A percentile compares a stretch with the other conserved stretches of the same genome.
These are phyloP conservation scores for Hyposoter didymator DNA, from an alignment of 2,888 invertebrate genomes.

Conservation along the genomic window DNA sequence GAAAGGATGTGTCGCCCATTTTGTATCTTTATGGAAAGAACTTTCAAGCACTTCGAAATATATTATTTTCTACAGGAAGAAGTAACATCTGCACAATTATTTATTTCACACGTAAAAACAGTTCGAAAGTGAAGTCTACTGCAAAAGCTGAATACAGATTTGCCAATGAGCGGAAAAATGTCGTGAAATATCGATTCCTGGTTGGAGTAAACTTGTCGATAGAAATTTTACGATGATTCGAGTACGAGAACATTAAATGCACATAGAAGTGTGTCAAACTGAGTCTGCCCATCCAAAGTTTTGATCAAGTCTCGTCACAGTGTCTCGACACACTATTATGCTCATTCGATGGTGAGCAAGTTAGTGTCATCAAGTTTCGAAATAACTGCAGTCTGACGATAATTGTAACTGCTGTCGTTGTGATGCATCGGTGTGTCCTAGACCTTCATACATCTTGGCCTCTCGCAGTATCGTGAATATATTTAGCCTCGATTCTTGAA, in stretches of 20 bases:
- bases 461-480: constrained; percentile 44
- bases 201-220: constrained; percentile 16
- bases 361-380: constrained; percentile 11
- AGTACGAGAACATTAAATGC: background rate
- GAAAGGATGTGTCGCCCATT: background rate
- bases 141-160: background rate
- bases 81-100: background rate
- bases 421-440: constrained; percentile 52
- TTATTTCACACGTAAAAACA: background rate
- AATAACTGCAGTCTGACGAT: constrained; percentile 10
- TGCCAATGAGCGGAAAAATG: background rate
- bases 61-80: background rate
- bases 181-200: constrained; percentile 25
- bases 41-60: background rate
- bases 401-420: background rate
- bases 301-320: background rate
- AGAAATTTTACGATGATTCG: constrained; percentile 12
- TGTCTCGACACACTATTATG: background rate
- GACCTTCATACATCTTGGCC: constrained; percentile 52
- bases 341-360: background rate
- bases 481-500: constrained; percentile 50
- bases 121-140: background rate
- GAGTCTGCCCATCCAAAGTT: background rate
- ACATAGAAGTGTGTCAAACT: constrained; percentile 23
- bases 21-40: background rate